Conservation (phyloP, 2,888 invertebrate species). For the Caenorhabditis japonica region DNA sequence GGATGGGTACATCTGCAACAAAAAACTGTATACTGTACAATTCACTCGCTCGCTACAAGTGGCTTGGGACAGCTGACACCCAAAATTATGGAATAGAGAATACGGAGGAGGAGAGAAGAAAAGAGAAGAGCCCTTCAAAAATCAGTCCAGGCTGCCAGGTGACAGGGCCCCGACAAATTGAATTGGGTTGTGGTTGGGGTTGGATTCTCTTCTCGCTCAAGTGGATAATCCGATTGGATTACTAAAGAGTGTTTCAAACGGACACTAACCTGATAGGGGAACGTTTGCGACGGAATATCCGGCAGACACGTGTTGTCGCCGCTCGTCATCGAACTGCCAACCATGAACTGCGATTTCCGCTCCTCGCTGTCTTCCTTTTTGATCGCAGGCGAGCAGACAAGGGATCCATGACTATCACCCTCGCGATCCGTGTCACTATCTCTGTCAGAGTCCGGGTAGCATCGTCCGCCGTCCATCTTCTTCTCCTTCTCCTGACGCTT, state of each 20-base stretch:
- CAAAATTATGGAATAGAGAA: no score
- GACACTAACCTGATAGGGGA: constrained; percentile 46
- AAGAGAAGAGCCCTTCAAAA: constrained; percentile 38
- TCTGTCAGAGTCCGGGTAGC: constrained; percentile 11
- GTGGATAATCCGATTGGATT: constrained; percentile 43
- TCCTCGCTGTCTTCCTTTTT: constrained; percentile 42
- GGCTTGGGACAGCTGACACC: constrained; percentile 41
- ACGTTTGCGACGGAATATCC: constrained; percentile 37
- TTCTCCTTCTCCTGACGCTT: constrained; percentile 61
- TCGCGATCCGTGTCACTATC: constrained; percentile 27
- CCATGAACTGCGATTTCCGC: constrained; percentile 17
- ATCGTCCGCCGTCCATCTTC: constrained; percentile 54
- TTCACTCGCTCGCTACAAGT: background rate
- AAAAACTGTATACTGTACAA: background rate
- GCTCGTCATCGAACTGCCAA: background rate
- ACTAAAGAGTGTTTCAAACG: background rate
- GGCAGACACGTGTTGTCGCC: constrained; percentile 41
- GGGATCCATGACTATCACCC: constrained; percentile 26
- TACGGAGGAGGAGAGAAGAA: background rate
- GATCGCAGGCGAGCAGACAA: constrained; percentile 17
- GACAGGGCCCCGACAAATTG: constrained; percentile 37
- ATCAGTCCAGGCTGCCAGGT: constrained; percentile 44
- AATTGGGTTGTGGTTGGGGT: constrained; percentile 22
- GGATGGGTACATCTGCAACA: constrained; percentile 45
- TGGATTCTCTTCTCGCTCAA: constrained; percentile 38